Evolutionary conservation across 1,140 invertebrate genomes (phyloP).

Genomic region (Nixonia krombeini): DNA sequence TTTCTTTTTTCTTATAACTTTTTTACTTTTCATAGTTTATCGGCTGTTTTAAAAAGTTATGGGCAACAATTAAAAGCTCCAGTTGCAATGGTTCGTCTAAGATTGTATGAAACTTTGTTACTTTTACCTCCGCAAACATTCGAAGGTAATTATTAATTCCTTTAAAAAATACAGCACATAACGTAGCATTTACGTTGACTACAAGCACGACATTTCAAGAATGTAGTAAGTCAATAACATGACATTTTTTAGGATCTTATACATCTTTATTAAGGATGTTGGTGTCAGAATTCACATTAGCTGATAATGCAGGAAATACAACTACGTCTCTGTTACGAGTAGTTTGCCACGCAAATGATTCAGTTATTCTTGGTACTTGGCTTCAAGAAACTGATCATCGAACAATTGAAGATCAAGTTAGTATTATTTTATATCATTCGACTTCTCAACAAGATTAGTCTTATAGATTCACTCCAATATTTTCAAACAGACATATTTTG

Average conservation of each 20-base stretch:
- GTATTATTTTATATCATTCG: slow-evolving; percentile 3
- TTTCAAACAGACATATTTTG: background rate
- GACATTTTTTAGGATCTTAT: slow-evolving; percentile 83
- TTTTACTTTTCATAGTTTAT: slow-evolving; percentile 76
- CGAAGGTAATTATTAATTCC: slow-evolving; percentile 76
- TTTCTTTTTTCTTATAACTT: slow-evolving; percentile 28
- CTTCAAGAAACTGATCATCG: slow-evolving; percentile 96
- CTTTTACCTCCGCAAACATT: slow-evolving; percentile 87
- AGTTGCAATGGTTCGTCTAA: slow-evolving; percentile 90
- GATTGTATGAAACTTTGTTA: slow-evolving; percentile 91
- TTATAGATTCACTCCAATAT: too few relatives aligned
- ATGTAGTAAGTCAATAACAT: too few relatives aligned
- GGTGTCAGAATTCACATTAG: slow-evolving; percentile 97
- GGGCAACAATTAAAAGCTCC: slow-evolving; percentile 95
- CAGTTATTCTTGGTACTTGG: slow-evolving; percentile 89
- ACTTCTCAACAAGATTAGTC: too few relatives aligned
- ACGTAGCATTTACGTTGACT: background rate
- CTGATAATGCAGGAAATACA: slow-evolving; percentile 95
- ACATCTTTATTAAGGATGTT: slow-evolving; percentile 91
- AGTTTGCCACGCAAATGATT: slow-evolving; percentile 93
- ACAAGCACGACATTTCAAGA: too few relatives aligned
- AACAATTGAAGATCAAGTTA: slow-evolving; percentile 96
- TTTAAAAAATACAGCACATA: background rate
- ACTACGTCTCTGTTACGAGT: slow-evolving; percentile 90
- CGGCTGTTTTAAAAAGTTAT: slow-evolving; percentile 90